A percentile compares a stretch with the other conserved stretches of the same genome.
Evolutionary conservation across 2,113 vertebrate genomes (phyloP).

Genomic region (Lycaon pictus): DNA sequence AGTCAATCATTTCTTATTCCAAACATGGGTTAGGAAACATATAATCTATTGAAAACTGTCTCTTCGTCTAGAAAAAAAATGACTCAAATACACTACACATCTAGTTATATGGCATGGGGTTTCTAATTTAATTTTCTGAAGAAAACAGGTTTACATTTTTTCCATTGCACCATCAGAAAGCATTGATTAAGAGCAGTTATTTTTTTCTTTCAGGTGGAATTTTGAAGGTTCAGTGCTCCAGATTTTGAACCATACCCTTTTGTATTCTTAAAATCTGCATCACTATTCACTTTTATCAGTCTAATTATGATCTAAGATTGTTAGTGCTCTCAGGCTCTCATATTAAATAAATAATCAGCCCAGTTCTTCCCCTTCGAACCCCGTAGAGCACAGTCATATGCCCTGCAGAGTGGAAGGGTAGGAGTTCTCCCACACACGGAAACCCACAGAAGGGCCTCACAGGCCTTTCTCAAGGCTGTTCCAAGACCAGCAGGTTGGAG

Average conservation of each 20-base stretch:
- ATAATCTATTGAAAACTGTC: background rate
- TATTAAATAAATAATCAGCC: constrained; percentile 20
- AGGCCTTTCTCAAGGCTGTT: background rate
- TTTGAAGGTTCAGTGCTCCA: constrained; percentile 7
- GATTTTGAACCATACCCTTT: background rate
- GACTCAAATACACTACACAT: constrained; percentile 41
- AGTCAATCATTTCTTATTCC: background rate
- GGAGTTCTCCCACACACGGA: background rate
- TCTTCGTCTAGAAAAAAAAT: constrained; percentile 52
- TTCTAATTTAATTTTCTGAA: constrained; percentile 73
- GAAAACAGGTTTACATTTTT: background rate
- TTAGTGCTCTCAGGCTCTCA: background rate
- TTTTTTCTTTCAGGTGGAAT: constrained; percentile 2
- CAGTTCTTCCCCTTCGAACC: background rate
- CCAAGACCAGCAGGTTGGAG: background rate
- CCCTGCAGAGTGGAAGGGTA: background rate
- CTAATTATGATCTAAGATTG: constrained; percentile 24
- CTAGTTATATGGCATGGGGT: background rate
- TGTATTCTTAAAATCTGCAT: constrained; percentile 45
- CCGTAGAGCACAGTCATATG: background rate
- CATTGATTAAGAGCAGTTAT: background rate
- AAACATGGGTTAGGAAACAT: constrained; percentile 36
- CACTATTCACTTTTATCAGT: background rate
- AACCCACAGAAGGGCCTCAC: background rate
- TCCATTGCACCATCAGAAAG: constrained; percentile 50